Evolutionary conservation across 2,797 vertebrate genomes (phyloP).

Genomic region (Peromyscus melanophrys): DNA sequence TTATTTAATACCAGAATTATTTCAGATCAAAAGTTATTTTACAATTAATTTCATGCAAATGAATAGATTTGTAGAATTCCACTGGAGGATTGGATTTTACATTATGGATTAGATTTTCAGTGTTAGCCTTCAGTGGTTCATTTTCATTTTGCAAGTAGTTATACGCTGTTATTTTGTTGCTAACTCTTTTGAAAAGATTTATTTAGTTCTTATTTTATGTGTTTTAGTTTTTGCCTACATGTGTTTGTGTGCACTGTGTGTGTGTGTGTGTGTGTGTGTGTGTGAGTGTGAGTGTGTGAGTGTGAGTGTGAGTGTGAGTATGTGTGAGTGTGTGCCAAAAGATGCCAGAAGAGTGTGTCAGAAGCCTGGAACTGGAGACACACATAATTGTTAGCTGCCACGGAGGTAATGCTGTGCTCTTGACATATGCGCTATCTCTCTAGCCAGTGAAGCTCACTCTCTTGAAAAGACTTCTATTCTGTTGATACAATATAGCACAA

Average conservation of each 20-base stretch:
- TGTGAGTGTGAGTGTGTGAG: background rate
- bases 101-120: background rate
- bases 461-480: background rate
- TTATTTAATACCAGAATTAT: background rate
- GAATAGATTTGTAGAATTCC: background rate
- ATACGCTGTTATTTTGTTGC: background rate
- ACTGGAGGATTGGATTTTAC: background rate
- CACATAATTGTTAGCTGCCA: background rate
- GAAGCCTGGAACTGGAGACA: background rate
- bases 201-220: background rate
- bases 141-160: background rate
- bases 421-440: background rate
- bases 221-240: background rate
- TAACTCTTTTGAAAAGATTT: background rate
- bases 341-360: background rate
- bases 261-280: background rate
- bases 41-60: constrained; percentile 40
- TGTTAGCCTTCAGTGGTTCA: background rate
- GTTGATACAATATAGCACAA: background rate
- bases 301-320: background rate
- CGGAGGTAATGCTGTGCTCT: background rate
- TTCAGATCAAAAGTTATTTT: background rate
- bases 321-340: background rate
- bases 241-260: background rate
- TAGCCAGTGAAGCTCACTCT: background rate